These are phyloP conservation scores for Epinephelus awoara DNA, from an alignment of 2,797 vertebrate genomes.

Conservation along the genomic window DNA sequence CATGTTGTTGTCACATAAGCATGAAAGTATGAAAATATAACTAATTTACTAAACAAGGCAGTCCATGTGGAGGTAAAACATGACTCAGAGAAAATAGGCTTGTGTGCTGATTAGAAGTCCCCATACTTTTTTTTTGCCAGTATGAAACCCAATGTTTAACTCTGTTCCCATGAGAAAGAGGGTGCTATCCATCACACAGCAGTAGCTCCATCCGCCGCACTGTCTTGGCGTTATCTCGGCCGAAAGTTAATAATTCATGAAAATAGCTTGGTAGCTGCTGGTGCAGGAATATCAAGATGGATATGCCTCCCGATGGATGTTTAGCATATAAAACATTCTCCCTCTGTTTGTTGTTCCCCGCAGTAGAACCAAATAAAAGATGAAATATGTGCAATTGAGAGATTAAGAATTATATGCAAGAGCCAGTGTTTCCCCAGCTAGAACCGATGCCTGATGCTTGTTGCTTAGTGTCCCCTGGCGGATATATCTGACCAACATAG, in stretches of 20 bases:
- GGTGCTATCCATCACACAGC: conserved; percentile 77
- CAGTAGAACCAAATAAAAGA: conserved; percentile 56
- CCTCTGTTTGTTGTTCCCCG: conserved; percentile 68
- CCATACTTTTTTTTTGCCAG: conserved; percentile 30
- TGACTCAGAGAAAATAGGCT: conserved; percentile 15
- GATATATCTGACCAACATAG: conserved; percentile 18
- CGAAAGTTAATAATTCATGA: conserved; percentile 84
- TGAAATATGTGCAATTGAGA: conserved; percentile 41
- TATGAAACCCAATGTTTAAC: conserved; percentile 58
- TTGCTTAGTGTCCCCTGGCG: conserved; percentile 2
- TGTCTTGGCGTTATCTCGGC: conserved; percentile 74
- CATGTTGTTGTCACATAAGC: background rate
- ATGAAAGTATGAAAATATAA: background rate
- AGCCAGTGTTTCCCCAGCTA: conserved; percentile 19
- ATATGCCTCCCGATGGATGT: conserved; percentile 65
- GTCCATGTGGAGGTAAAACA: background rate
- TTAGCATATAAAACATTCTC: conserved; percentile 71
- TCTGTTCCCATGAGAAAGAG: conserved; percentile 79
- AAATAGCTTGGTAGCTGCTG: conserved; percentile 66
- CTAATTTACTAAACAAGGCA: background rate
- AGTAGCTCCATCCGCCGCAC: conserved; percentile 55
- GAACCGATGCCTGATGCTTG: conserved; percentile 5
- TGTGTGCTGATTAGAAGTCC: conserved; percentile 40
- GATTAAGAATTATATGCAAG: conserved; percentile 26
- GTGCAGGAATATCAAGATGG: conserved; percentile 68